phyloP scores from a whole-genome alignment of 2,113 vertebrate species.

The Jaculus jaculus region DNA sequence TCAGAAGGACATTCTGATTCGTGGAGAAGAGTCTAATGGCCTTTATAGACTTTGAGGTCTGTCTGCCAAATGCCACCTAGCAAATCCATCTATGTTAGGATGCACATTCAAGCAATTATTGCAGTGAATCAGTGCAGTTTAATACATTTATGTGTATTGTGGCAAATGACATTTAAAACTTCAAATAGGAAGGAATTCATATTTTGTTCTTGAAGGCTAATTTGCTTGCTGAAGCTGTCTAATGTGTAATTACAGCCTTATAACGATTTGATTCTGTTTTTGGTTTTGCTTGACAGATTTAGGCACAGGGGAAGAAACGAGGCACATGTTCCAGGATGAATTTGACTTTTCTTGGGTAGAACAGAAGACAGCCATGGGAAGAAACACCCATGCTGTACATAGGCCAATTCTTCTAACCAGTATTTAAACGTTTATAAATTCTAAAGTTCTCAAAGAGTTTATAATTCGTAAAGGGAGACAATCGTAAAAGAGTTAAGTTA shows the following conservation, averaged over 20 bases:
- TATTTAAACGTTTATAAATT: background rate
- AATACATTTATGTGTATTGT: background rate
- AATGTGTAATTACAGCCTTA: background rate
- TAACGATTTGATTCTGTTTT: background rate
- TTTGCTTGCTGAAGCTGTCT: background rate
- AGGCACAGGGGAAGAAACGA: background rate
- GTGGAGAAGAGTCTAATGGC: background rate
- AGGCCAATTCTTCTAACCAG: slow-evolving; percentile 4
- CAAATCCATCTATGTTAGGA: background rate
- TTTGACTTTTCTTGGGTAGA: slow-evolving; percentile 20
- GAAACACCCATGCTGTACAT: background rate
- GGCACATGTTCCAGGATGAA: background rate
- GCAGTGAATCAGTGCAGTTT: background rate
- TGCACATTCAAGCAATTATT: background rate
- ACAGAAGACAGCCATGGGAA: background rate
- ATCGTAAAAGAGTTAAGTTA: slow-evolving; percentile 26
- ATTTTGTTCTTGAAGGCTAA: background rate
- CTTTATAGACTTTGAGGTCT: background rate
- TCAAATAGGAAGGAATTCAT: background rate
- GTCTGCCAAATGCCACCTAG: background rate
- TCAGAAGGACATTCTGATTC: background rate
- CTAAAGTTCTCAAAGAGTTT: background rate
- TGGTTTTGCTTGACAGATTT: background rate
- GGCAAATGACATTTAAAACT: slow-evolving; percentile 4
- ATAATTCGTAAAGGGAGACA: background rate